These are phyloP conservation scores for Aurelia sp. DNA, from an alignment of 30 jellyfish, hydroid and myxozoan genomes.

Conservation along the genomic window DNA sequence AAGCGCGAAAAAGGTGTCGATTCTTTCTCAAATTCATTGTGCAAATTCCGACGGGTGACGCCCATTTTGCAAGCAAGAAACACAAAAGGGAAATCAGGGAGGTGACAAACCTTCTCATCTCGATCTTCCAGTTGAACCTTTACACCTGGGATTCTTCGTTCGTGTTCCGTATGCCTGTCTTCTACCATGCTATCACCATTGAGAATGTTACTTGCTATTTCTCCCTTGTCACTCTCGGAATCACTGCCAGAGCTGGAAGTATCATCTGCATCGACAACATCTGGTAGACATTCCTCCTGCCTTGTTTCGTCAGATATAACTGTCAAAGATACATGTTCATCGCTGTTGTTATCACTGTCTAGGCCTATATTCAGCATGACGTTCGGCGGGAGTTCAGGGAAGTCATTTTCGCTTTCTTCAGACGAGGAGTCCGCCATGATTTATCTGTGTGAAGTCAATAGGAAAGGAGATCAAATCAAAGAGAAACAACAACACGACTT, in stretches of 20 bases:
- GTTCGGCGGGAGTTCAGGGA: conserved; percentile 66
- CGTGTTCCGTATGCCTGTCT: too few relatives aligned
- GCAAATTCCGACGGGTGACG: too few relatives aligned
- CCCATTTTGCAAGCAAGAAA: too few relatives aligned
- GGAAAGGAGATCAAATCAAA: too few relatives aligned
- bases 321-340: background rate
- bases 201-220: background rate
- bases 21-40: too few relatives aligned
- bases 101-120: too few relatives aligned
- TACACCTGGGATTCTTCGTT: too few relatives aligned
- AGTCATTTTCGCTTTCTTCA: conserved; percentile 43
- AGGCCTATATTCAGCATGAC: conserved; percentile 40
- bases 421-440: conserved; percentile 24
- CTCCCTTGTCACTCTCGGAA: conserved; percentile 18
- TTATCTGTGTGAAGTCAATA: too few relatives aligned
- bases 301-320: conserved; percentile 19
- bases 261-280: background rate
- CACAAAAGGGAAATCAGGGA: too few relatives aligned
- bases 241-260: conserved; percentile 17
- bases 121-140: too few relatives aligned
- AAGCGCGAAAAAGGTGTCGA: too few relatives aligned
- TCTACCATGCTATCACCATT: background rate
- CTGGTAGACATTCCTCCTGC: conserved; percentile 36
- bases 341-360: background rate
- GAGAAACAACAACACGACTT: too few relatives aligned